Conservation (phyloP, 2,888 invertebrate genomes). For the Pherbina coryleti region DNA sequence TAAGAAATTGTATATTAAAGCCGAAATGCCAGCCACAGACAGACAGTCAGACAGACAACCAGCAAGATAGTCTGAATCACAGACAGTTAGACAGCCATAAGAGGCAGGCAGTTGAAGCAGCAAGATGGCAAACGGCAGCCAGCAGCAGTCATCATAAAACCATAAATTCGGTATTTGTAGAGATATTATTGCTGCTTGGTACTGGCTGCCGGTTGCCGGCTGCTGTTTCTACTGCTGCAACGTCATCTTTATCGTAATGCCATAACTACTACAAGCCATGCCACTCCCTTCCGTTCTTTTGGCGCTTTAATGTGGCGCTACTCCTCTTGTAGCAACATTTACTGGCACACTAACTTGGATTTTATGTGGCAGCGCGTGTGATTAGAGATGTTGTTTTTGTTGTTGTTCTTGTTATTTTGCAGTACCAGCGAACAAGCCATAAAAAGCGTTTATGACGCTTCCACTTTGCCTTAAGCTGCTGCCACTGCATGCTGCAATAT, state of each 20-base stretch:
- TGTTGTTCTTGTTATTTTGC: no score
- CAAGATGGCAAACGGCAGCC: constrained; percentile 25
- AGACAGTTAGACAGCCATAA: constrained; percentile 5
- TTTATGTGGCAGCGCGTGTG: background rate
- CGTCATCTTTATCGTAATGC: constrained; percentile 14
- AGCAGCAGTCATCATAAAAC: constrained; percentile 65
- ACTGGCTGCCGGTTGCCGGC: background rate
- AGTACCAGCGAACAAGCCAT: constrained; percentile 3
- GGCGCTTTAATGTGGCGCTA: background rate
- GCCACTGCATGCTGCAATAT: background rate
- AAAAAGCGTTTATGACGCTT: background rate
- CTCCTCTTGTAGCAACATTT: background rate
- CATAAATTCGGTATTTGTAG: constrained; percentile 64
- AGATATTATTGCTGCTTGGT: constrained; percentile 26
- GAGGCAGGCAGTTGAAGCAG: background rate
- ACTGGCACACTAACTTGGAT: constrained; percentile 10
- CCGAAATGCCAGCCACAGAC: constrained; percentile 14
- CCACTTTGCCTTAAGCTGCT: no score
- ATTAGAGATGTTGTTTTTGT: background rate
- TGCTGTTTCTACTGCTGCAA: constrained; percentile 2
- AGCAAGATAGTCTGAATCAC: background rate
- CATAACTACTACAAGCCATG: background rate
- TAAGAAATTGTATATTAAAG: constrained; percentile 15
- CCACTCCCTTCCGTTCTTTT: background rate
- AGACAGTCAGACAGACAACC: background rate